Evolutionary conservation across 1,140 invertebrate genomes (phyloP), one percentile per base, ranked within the genome.

Genomic region (Subanguina moxae): DNA sequence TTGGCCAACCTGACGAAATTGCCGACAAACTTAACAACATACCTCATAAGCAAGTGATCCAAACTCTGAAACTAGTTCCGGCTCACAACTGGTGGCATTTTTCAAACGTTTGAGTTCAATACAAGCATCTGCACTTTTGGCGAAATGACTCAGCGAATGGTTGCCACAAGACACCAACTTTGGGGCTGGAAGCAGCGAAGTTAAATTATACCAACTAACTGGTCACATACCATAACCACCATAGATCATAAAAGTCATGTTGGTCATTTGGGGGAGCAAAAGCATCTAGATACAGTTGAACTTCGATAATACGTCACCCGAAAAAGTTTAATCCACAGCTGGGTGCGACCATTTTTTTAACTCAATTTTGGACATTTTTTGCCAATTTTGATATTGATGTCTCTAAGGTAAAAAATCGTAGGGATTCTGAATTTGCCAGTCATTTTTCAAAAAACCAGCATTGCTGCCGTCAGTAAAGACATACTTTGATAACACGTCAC

Each of bases 231-330:
- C 57, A 17, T 32, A 46, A 11, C 72, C 68, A 15, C 30, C 52
- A 57, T 75, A 70, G 1, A 70, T 74, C 69, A 64, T 75, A 28
- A 70, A 75, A 21, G 58, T 61, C 28, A 61, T 30, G 28, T 61
- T 61, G 5, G n/a, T 32, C 58, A 61, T 61, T 61, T 61, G 58
- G 27, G 58, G 58, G 1, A 61, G 28, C 3, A 61, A 21, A 19
- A 61, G 27, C 58, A 61, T 61, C 38, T 38, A 38, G 11, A 38
- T 38, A 38, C 3, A 5, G 11, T 5, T 5, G 11, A 38, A 38
- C 11, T 38, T 38, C 3, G 11, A 38, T 38, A 38, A 5, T 38
- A 38, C 32, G 32, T 3, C 32, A 38, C 11, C 11, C 11, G 32
- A 3, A 38, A 38, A 38, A 38, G 3, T 38, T 38, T 3, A 38